Evolutionary conservation across 35 echinoderm and acorn worm species (phyloP), one percentile per base, ranked within the genome.

Genomic region (Nesometra sesokonis): DNA sequence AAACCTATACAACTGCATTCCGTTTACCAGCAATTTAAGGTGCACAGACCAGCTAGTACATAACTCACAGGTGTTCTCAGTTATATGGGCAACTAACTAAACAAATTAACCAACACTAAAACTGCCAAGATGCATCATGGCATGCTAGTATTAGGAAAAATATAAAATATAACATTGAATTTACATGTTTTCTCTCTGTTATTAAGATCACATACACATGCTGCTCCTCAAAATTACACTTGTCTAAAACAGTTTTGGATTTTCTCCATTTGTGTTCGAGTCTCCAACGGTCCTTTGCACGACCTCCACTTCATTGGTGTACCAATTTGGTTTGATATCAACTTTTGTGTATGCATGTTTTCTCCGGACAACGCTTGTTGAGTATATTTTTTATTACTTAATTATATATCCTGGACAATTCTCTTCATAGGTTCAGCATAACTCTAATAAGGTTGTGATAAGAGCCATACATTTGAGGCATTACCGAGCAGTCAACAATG

Each of bases 251-350:
- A 34, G 84, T 47, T 47, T 32, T 85, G 13, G 86, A 83, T 78
- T 87, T 92, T 29, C 82, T 76, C 90, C 90, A 92, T 34, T 47
- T 79, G 23, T 78, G 78, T 30, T 91, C 89, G 86, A 77, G 39
- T 46, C 31, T 85, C 13, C 82, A 27, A 15, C 82, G 15, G n/a
- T n/a, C n/a, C 35, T 13, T 32, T 46, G 78, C 8, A 34, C 85
- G 31, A 29, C 38, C 30, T 87, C 40, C 30, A 77, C 79, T 77
- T 91, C 90, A 32, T 27, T 87, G n/a, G 77, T 91, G 35, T 91
- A 91, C 85, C 90, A 91, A 23, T 40, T 78, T 86, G 87, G 88
- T 17, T 36, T 46, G 37, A 35, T 37, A 13, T 86, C 81, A 77
- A 38, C 29, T n/a, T 82, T 79, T 46, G 34, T 67, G 57, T 17